Percentiles rank a stretch among this genome's conserved stretches.
These are phyloP conservation scores for Brachyalestes nurse DNA, from an alignment of 2,797 vertebrate species.

Conservation along the genomic window DNA sequence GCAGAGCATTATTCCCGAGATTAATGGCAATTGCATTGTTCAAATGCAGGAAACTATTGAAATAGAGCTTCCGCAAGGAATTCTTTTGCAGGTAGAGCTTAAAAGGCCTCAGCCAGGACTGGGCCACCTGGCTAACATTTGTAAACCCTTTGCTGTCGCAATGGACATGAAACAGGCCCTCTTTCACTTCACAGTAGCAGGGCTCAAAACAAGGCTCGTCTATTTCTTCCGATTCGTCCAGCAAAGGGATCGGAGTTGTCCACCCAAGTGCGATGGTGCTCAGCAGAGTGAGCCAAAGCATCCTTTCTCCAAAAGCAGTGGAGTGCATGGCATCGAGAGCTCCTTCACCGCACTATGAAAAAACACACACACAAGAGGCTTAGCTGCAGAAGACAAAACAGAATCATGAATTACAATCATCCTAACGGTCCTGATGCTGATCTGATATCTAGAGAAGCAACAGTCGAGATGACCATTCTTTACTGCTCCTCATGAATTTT, in stretches of 20 bases:
- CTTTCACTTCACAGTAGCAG: slow-evolving; percentile 98
- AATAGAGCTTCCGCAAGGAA: slow-evolving; percentile 97
- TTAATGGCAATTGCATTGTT: slow-evolving; percentile 98
- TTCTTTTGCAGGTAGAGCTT: slow-evolving; percentile 98
- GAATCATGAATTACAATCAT: slow-evolving; percentile 28
- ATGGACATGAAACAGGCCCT: slow-evolving; percentile 98
- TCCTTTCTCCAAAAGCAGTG: slow-evolving; percentile 87
- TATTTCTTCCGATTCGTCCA: slow-evolving; percentile 98
- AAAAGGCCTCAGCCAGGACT: slow-evolving; percentile 96
- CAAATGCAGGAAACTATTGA: slow-evolving; percentile 97
- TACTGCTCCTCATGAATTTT: slow-evolving; percentile 28
- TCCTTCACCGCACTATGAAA: slow-evolving; percentile 74
- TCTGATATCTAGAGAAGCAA: slow-evolving; percentile 16
- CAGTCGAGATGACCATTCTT: slow-evolving; percentile 2
- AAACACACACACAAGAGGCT: slow-evolving; percentile 8
- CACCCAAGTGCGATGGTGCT: slow-evolving; percentile 99
- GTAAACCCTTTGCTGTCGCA: slow-evolving; percentile 99
- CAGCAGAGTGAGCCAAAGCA: slow-evolving; percentile 99
- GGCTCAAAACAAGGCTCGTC: slow-evolving; percentile 98
- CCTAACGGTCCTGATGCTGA: slow-evolving; percentile 27
- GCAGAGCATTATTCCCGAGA: slow-evolving; percentile 97
- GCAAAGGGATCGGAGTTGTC: slow-evolving; percentile 97
- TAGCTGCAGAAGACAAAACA: slow-evolving; percentile 38
- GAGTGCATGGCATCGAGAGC: slow-evolving; percentile 76
- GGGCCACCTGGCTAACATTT: slow-evolving; percentile 98